Evolutionary conservation across 1,140 invertebrate species (phyloP).

Genomic region (Macrobrachium nipponense): DNA sequence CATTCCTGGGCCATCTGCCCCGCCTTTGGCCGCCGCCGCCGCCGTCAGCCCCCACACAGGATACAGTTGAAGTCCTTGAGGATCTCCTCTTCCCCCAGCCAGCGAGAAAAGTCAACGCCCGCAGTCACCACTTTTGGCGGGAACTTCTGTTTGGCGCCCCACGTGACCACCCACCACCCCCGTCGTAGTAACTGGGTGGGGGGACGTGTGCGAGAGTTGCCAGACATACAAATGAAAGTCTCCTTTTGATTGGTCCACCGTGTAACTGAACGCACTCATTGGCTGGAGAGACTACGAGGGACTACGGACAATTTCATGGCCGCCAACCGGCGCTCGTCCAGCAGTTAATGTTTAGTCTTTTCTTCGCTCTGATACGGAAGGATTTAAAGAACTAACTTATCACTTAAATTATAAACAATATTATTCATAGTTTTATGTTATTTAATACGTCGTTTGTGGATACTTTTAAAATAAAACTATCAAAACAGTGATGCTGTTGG

Average conservation of each 20-base stretch:
- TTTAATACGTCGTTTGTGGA: background rate
- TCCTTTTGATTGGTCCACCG: constrained; percentile 36
- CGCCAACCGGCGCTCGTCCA: background rate
- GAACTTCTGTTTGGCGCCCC: constrained; percentile 51
- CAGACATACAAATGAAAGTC: constrained; percentile 34
- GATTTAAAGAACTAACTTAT: background rate
- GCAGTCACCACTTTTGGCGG: constrained; percentile 51
- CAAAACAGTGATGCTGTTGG: constrained; percentile 39
- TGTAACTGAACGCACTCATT: constrained; percentile 30
- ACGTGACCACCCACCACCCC: constrained; percentile 35
- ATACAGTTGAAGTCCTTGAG: constrained; percentile 22
- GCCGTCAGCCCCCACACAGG: too few relatives aligned
- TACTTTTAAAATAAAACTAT: background rate
- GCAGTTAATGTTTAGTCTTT: constrained; percentile 13
- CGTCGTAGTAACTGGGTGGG: constrained; percentile 42
- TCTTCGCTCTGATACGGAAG: background rate
- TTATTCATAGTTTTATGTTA: background rate
- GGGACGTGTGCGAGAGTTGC: constrained; percentile 25
- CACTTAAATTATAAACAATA: background rate
- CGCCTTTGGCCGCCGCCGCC: background rate
- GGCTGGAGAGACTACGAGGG: constrained; percentile 44
- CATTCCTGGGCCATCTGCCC: constrained; percentile 38
- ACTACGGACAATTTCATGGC: constrained; percentile 33
- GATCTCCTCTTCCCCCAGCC: background rate
- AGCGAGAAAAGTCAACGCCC: constrained; percentile 45